Percentiles rank a stretch among this genome's conserved stretches.
These are phyloP conservation scores for Drosophila subpulchrella DNA, from an alignment of 1,140 invertebrate genomes.

Conservation along the genomic window DNA sequence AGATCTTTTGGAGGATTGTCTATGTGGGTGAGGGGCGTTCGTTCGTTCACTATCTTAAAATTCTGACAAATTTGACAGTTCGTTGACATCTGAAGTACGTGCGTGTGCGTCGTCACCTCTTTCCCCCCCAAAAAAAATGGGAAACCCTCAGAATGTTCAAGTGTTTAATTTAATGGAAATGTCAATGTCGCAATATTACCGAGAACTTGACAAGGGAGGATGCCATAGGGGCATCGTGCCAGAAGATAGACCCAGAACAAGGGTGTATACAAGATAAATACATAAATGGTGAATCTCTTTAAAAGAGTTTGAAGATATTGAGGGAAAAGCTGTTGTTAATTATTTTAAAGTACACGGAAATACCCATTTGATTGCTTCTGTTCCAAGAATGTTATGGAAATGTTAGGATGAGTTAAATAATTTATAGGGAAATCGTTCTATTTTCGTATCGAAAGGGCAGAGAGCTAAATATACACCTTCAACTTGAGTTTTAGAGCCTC, in stretches of 20 bases:
- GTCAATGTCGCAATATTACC: conserved; percentile 56
- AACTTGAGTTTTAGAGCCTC: background rate
- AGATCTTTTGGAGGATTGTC: background rate
- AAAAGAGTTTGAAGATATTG: background rate
- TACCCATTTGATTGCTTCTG: background rate
- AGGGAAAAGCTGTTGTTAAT: background rate
- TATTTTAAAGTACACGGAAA: too few relatives aligned
- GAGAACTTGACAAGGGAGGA: conserved; percentile 16
- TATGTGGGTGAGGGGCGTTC: conserved; percentile 3
- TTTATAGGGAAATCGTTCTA: background rate
- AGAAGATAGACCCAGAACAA: background rate
- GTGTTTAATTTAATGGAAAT: conserved; percentile 56
- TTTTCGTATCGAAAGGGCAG: background rate
- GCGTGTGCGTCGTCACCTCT: conserved; percentile 1
- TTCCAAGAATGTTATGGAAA: background rate
- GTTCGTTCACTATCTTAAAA: conserved; percentile 22
- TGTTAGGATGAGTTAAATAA: background rate
- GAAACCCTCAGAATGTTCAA: conserved; percentile 12
- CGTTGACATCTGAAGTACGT: conserved; percentile 63
- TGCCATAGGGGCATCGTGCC: background rate
- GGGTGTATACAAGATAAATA: background rate
- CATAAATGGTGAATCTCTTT: background rate
- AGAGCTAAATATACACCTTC: background rate
- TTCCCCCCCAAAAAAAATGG: background rate
- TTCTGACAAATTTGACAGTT: conserved; percentile 73